Conservation (phyloP, 2,797 vertebrate species). For the Channallabes apus region DNA sequence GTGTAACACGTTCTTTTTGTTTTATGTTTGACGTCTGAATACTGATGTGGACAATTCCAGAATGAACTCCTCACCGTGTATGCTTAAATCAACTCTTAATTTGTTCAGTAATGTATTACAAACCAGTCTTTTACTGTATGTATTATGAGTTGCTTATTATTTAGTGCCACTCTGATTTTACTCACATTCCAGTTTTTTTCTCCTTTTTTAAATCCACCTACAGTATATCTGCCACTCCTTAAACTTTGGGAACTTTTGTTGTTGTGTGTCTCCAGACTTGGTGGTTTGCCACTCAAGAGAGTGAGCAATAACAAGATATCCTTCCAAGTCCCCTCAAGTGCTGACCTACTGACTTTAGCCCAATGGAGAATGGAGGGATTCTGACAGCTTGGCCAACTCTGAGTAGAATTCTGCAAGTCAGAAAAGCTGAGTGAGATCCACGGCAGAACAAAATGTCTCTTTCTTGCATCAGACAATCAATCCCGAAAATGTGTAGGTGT, state of each 20-base stretch:
- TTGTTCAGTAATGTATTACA: neutral
- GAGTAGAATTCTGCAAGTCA: conserved; percentile 7
- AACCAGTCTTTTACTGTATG: neutral
- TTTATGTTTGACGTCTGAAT: neutral
- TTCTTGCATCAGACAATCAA: neutral
- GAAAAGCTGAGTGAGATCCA: neutral
- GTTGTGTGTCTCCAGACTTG: neutral
- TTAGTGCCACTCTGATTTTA: neutral
- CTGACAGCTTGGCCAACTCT: conserved; percentile 16
- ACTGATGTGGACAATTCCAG: neutral
- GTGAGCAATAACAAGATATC: conserved; percentile 66
- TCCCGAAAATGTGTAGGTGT: neutral
- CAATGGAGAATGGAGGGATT: conserved; percentile 35
- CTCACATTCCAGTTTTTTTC: neutral
- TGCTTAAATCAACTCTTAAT: neutral
- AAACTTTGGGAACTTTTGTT: conserved; percentile 1
- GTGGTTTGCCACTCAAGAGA: conserved; percentile 62
- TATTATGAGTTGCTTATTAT: neutral
- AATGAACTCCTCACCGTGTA: neutral
- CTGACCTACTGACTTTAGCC: conserved; percentile 63
- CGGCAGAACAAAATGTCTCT: conserved; percentile 2
- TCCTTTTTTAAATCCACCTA: neutral
- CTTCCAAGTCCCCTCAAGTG: conserved; percentile 59
- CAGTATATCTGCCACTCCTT: neutral
- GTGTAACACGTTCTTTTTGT: no score